A percentile compares a stretch with the other conserved stretches of the same genome.
These are phyloP conservation scores for Agrochola lota DNA, from an alignment of 2,888 invertebrate genomes.

Conservation along the genomic window DNA sequence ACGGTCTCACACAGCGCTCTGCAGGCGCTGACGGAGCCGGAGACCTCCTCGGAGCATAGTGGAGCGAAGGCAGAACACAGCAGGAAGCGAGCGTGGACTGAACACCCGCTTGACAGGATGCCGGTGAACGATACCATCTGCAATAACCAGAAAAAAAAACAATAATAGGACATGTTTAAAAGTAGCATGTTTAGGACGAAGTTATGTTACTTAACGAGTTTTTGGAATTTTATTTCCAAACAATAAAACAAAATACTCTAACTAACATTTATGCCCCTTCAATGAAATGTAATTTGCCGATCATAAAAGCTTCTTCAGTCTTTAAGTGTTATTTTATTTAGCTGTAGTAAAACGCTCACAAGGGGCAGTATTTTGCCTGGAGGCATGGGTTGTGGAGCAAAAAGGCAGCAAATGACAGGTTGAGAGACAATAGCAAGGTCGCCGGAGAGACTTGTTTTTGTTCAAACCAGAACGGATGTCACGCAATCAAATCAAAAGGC, in stretches of 20 bases:
- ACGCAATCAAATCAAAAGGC: constrained; percentile 66
- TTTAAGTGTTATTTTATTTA: constrained; percentile 53
- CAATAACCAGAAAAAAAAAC: constrained; percentile 77
- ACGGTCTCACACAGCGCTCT: constrained; percentile 96
- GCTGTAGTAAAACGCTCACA: constrained; percentile 51
- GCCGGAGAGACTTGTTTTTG: constrained; percentile 76
- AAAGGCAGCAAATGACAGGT: constrained; percentile 67
- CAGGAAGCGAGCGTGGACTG: constrained; percentile 95
- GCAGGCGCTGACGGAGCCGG: constrained; percentile 96
- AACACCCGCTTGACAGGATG: constrained; percentile 95
- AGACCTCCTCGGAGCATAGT: constrained; percentile 96
- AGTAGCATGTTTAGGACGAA: neutral
- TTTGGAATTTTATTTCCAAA: neutral
- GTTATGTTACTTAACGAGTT: neutral
- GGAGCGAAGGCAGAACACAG: constrained; percentile 97
- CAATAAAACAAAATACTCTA: constrained; percentile 4
- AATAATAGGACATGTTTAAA: constrained; percentile 18
- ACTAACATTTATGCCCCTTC: constrained; percentile 3
- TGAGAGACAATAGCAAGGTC: constrained; percentile 82
- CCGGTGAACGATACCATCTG: constrained; percentile 94
- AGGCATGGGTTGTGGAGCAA: constrained; percentile 49
- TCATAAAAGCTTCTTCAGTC: constrained; percentile 30
- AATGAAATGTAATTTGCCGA: constrained; percentile 32
- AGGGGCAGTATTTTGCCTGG: constrained; percentile 64
- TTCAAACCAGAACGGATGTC: constrained; percentile 75